Percentiles rank a stretch among this genome's conserved stretches.
Evolutionary conservation across 2,888 invertebrate genomes (phyloP).

Genomic region (Drosophila monieri): DNA sequence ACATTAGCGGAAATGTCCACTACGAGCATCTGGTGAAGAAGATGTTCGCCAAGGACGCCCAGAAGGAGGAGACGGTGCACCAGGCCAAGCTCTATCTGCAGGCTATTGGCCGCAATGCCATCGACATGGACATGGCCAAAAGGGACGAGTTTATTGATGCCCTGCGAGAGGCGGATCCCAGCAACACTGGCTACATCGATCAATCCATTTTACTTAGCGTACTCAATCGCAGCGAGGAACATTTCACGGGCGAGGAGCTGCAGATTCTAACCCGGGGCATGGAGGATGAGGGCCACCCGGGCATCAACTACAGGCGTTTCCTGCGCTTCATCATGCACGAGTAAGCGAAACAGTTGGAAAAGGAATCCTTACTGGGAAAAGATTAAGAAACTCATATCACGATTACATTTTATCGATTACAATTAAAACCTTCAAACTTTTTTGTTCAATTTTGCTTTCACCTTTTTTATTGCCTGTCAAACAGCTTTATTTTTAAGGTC

Average conservation of each 20-base stretch:
- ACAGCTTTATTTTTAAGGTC: too few relatives aligned
- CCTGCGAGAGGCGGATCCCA: constrained; percentile 22
- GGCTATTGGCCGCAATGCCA: constrained; percentile 35
- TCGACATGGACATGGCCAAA: constrained; percentile 35
- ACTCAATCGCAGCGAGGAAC: constrained; percentile 14
- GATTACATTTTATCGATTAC: not conserved
- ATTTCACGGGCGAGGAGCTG: constrained; percentile 17
- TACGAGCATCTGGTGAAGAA: constrained; percentile 17
- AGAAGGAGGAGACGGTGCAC: not conserved
- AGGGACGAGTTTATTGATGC: constrained; percentile 39
- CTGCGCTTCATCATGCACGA: constrained; percentile 36
- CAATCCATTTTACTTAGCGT: constrained; percentile 2
- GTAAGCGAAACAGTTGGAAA: not conserved
- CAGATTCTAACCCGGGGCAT: constrained; percentile 25
- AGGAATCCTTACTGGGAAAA: not conserved
- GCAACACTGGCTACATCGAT: constrained; percentile 15
- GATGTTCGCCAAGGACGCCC: constrained; percentile 5
- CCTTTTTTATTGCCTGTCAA: too few relatives aligned
- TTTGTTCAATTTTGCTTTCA: not conserved
- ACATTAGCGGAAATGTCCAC: constrained; percentile 22
- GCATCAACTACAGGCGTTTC: constrained; percentile 29
- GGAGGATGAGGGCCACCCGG: not conserved
- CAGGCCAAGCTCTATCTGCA: constrained; percentile 24
- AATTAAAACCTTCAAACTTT: not conserved
- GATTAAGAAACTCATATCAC: not conserved